Conservation (phyloP, 2,797 vertebrate genomes). For the Phylloscopus collybita region DNA sequence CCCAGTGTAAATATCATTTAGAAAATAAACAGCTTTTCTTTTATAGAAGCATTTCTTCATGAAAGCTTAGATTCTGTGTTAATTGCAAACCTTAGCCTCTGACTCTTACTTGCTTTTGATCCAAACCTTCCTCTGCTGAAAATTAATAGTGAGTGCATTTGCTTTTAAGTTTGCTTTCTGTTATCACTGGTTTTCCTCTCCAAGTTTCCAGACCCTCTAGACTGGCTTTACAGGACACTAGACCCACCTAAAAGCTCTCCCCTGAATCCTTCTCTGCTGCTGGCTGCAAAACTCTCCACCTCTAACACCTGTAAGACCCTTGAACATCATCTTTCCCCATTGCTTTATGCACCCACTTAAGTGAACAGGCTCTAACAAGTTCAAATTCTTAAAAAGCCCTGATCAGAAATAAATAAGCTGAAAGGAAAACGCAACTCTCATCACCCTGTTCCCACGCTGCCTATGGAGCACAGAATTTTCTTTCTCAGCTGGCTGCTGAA, state of each 20-base stretch:
- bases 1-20: neutral
- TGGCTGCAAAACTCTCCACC: neutral
- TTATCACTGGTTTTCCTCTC: neutral
- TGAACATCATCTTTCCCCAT: neutral
- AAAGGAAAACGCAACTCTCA: neutral
- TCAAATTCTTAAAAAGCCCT: neutral
- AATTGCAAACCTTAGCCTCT: neutral
- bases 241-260: neutral
- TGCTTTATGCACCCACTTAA: neutral
- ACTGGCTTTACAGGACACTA: neutral
- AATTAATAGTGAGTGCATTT: neutral
- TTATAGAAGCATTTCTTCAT: neutral
- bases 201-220: neutral
- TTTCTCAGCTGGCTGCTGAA: slow-evolving; percentile 22
- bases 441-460: neutral
- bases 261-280: neutral
- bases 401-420: neutral
- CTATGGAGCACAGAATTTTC: neutral
- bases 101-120: neutral
- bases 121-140: neutral
- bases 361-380: neutral
- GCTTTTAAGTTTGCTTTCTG: neutral
- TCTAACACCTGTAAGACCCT: neutral
- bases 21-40: neutral
- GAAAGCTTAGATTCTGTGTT: neutral